Conservation (phyloP, 2,797 vertebrate species). For the Poecilia gillii region DNA sequence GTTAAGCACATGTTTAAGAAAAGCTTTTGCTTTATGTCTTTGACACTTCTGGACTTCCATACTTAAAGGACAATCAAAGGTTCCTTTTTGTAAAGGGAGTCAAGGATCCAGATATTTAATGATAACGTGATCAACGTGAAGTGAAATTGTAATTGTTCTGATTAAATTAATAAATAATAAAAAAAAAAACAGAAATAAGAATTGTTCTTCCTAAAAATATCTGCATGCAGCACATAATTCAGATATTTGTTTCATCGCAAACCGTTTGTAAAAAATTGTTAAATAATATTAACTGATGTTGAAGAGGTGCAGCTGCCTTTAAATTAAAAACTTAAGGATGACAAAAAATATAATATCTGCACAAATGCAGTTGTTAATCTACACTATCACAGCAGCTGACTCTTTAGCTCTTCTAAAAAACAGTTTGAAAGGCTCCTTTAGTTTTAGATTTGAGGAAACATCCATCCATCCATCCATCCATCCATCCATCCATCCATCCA, state of each 20-base stretch:
- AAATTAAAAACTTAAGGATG: too few species aligned
- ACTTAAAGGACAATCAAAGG: background rate
- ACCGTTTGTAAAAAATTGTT: background rate
- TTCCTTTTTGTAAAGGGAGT: too few species aligned
- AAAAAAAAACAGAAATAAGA: background rate
- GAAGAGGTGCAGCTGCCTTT: background rate
- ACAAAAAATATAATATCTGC: too few species aligned
- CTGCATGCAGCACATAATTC: background rate
- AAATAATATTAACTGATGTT: background rate
- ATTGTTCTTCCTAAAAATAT: background rate
- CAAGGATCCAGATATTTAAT: too few species aligned
- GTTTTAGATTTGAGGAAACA: too few species aligned
- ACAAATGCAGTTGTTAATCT: too few species aligned
- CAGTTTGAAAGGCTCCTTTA: too few species aligned
- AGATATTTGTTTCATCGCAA: background rate
- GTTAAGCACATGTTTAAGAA: background rate
- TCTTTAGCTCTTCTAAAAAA: too few species aligned
- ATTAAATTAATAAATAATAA: too few species aligned
- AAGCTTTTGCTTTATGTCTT: background rate
- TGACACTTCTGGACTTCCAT: background rate
- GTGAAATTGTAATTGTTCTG: background rate
- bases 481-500: too few species aligned
- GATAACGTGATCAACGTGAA: background rate
- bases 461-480: too few species aligned
- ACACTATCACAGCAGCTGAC: too few species aligned